Base-by-base conservation (phyloP, 1,140 invertebrate genomes). In the Nebria ingens region DNA sequence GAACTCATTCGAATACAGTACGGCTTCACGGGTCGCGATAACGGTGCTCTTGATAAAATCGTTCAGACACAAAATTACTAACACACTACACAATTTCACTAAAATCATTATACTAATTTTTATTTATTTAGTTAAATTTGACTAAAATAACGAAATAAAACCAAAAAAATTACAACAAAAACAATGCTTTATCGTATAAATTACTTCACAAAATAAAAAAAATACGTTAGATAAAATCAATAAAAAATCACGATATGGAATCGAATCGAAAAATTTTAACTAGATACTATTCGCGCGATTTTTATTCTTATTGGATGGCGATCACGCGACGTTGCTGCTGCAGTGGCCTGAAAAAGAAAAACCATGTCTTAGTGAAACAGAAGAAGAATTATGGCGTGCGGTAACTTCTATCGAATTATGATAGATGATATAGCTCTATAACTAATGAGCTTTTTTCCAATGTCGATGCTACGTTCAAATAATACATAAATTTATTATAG, bases 1-100 rank as follows among this genome's bases (percentile, higher is more conserved):
- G 67, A 91, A 90, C 67, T 91, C 79, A 68, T 90, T 87, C 65
- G 79, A 80, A 67, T 82, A 90, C 62, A 87, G 75, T 15, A 72
- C 63, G 55, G 62, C 59, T 54, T 29, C 23, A 53, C 1, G 13
- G 4, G 21, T 52, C 20, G 22, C 12, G 3, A 40, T 19, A 15
- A 12, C 2, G 21, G 6, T 56, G 21, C 19, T 56, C 13, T 34
- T 17, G 17, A 19, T 34, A 23, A 52, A 17, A 53, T 34, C 25
- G 25, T 34, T 29, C 42, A 52, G 1, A 50, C 20, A 34, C 29
- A 55, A 21, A 40, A 45, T 53, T 29, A 57, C 52, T 29, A 57
- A 51, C 40, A 53, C 21, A 57, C 52, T 57, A 57, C 21, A 45
- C 21, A 54, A 57, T 57, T 57, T 53, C 52, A 57, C 51, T 53